phyloP scores from a whole-genome alignment of 2,888 invertebrate species.

The Sphaeridia pumilis region DNA sequence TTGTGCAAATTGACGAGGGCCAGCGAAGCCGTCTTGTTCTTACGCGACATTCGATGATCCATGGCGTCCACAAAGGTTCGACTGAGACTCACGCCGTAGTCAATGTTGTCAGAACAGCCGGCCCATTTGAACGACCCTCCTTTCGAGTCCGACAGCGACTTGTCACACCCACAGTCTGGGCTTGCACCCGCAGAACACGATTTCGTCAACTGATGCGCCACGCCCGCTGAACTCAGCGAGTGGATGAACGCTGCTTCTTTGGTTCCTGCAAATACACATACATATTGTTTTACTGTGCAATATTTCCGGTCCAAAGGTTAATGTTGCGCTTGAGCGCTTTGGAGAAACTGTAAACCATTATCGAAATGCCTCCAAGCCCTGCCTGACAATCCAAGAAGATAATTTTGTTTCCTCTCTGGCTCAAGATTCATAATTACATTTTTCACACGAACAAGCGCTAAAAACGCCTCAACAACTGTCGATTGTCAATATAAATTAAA shows the following conservation, averaged over 20 bases:
- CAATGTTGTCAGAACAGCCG: constrained; percentile 40
- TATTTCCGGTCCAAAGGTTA: no score
- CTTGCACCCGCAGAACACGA: constrained; percentile 42
- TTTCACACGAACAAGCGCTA: no score
- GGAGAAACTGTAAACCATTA: no score
- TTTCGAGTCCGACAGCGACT: constrained; percentile 37
- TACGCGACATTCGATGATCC: constrained; percentile 34
- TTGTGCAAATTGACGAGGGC: constrained; percentile 42
- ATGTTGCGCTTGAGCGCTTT: no score
- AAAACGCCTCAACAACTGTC: no score
- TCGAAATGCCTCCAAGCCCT: no score
- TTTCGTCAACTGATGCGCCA: constrained; percentile 42
- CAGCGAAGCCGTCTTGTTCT: constrained; percentile 34
- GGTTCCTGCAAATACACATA: constrained; percentile 37
- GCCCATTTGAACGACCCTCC: constrained; percentile 38
- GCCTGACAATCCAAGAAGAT: no score
- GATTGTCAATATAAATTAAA: no score
- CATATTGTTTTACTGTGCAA: no score
- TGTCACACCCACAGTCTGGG: constrained; percentile 43
- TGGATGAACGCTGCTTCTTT: constrained; percentile 40
- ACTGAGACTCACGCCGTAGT: constrained; percentile 39
- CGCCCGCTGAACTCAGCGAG: constrained; percentile 40
- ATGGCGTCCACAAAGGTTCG: constrained; percentile 38
- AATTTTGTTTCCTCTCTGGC: no score
- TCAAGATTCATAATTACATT: no score